Conservation (phyloP, 2,797 vertebrate genomes). For the Crypturellus tataupa region DNA sequence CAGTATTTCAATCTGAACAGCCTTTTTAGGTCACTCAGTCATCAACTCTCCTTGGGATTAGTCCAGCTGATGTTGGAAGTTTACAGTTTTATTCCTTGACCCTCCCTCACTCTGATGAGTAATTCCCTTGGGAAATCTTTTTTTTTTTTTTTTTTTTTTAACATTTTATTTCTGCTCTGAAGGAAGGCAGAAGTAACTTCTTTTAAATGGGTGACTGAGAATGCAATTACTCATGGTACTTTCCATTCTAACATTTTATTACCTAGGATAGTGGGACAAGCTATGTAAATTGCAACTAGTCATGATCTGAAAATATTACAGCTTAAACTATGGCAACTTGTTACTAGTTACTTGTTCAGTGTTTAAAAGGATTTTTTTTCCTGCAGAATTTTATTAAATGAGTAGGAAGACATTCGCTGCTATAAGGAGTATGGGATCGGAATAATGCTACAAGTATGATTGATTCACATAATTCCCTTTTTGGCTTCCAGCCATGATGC, state of each 20-base stretch:
- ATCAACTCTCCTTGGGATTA: slow-evolving; percentile 21
- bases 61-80: neutral
- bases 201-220: neutral
- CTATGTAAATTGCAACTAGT: slow-evolving; percentile 25
- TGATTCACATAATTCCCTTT: slow-evolving; percentile 54
- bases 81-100: neutral
- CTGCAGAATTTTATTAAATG: slow-evolving; percentile 44
- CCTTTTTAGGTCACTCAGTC: neutral
- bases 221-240: slow-evolving; percentile 50
- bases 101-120: neutral
- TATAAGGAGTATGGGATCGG: slow-evolving; percentile 15
- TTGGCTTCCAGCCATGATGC: slow-evolving; percentile 46
- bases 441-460: slow-evolving; percentile 55
- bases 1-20: slow-evolving; percentile 22
- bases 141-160: neutral
- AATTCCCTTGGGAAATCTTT: neutral
- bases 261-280: slow-evolving; percentile 12
- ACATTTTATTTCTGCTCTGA: neutral
- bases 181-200: slow-evolving; percentile 19
- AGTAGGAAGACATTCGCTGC: slow-evolving; percentile 60
- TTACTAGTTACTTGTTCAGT: slow-evolving; percentile 34
- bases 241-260: slow-evolving; percentile 53
- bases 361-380: slow-evolving; percentile 30
- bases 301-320: slow-evolving; percentile 3
- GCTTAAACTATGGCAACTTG: slow-evolving; percentile 16